A percentile compares a stretch with the other conserved stretches of the same genome.
Conservation (phyloP, 2,113 vertebrate genomes). For the Macquaria ambigua region DNA sequence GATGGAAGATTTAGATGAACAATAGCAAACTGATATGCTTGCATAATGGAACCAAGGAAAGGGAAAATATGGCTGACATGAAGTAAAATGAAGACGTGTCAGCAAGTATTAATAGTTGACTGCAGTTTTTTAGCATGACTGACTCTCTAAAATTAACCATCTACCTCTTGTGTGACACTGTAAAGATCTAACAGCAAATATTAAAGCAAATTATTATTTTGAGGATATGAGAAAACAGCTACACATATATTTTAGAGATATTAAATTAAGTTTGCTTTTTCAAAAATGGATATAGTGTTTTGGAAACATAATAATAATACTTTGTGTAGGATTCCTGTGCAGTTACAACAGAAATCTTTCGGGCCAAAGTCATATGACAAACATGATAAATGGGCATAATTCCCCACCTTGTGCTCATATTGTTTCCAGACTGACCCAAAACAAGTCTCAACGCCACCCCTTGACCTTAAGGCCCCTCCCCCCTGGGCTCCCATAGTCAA, state of each 20-base stretch:
- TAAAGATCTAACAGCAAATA: background rate
- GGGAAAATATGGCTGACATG: conserved; percentile 41
- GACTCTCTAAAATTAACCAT: background rate
- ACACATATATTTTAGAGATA: background rate
- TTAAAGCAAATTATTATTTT: conserved; percentile 13
- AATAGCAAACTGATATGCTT: conserved; percentile 37
- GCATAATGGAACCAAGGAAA: conserved; percentile 13
- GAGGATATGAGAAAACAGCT: background rate
- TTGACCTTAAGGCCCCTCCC: conserved; percentile 56
- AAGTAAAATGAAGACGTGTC: conserved; percentile 33
- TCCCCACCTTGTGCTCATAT: conserved; percentile 41
- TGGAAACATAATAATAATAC: background rate
- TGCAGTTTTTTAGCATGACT: background rate
- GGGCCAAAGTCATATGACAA: conserved; percentile 54
- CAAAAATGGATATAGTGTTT: background rate
- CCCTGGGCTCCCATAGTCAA: conserved; percentile 39
- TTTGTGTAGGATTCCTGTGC: background rate
- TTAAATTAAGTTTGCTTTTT: background rate
- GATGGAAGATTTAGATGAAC: conserved; percentile 30
- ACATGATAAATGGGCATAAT: conserved; percentile 69
- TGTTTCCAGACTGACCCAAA: conserved; percentile 68
- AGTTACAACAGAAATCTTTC: conserved; percentile 1
- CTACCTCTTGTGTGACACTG: background rate
- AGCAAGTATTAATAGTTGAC: conserved; percentile 31
- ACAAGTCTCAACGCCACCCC: conserved; percentile 52